Evolutionary conservation across 2,113 vertebrate genomes (phyloP).

Genomic region (Phodopus roborovskii): DNA sequence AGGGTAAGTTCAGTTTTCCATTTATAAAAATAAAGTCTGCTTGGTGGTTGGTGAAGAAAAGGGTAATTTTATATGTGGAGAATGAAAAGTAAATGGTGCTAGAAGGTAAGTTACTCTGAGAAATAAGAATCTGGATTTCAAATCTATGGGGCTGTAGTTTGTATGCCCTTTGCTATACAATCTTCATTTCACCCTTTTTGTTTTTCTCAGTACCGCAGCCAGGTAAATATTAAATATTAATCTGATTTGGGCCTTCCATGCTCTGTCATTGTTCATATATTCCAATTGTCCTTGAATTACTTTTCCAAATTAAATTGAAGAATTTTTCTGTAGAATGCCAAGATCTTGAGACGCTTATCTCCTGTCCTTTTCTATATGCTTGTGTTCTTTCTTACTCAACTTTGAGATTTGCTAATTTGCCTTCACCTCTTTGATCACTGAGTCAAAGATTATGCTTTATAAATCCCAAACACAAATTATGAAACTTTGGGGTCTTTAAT

Average conservation of each 20-base stretch:
- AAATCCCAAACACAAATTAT: neutral
- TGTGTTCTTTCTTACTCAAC: slow-evolving; percentile 8
- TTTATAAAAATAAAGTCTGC: neutral
- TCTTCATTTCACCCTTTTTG: neutral
- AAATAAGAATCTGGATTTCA: slow-evolving; percentile 60
- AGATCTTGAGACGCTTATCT: neutral
- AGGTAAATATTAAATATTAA: neutral
- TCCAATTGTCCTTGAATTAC: neutral
- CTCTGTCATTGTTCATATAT: neutral
- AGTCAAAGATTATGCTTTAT: neutral
- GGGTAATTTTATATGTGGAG: neutral
- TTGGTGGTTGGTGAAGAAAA: neutral
- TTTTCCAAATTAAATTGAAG: slow-evolving; percentile 41
- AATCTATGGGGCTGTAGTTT: neutral
- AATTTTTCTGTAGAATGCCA: slow-evolving; percentile 37
- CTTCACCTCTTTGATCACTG: slow-evolving; percentile 15
- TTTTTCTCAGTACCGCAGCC: neutral
- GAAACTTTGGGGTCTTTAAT: neutral
- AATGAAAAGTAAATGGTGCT: neutral
- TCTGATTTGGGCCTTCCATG: neutral
- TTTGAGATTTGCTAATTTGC: neutral
- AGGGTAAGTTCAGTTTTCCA: slow-evolving; percentile 68
- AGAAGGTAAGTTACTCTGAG: slow-evolving; percentile 25
- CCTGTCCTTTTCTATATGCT: neutral
- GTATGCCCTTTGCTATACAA: neutral